Conservation (phyloP, 2,113 vertebrate genomes). For the Ariopsis seemanni region DNA sequence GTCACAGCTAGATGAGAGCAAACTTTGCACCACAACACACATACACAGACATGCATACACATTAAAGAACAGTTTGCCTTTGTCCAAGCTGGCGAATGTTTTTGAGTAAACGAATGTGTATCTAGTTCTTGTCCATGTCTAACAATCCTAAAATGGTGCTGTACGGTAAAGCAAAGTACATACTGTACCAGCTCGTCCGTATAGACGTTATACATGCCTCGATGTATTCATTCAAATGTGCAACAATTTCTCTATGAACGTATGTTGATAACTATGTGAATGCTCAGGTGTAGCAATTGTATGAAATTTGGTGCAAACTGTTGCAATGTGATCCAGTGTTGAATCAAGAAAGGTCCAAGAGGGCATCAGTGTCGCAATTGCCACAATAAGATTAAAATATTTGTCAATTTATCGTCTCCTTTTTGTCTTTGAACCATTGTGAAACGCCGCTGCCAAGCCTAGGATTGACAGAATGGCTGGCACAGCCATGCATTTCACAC, state of each 20-base stretch:
- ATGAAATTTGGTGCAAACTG: neutral
- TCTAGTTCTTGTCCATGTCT: neutral
- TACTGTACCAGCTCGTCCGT: neutral
- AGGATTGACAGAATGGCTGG: constrained; percentile 38
- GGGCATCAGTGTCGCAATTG: constrained; percentile 36
- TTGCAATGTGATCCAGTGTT: neutral
- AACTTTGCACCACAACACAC: constrained; percentile 71
- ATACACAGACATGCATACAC: constrained; percentile 52
- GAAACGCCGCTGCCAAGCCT: constrained; percentile 45
- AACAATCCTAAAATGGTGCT: constrained; percentile 46
- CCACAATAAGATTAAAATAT: constrained; percentile 34
- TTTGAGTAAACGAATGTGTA: constrained; percentile 16
- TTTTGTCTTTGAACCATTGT: constrained; percentile 36
- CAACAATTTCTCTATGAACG: neutral
- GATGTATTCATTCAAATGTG: neutral
- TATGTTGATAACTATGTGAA: neutral
- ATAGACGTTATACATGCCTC: neutral
- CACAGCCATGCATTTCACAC: constrained; percentile 15
- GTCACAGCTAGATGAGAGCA: constrained; percentile 68
- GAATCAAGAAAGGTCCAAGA: neutral
- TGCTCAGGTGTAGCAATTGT: neutral
- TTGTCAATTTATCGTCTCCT: constrained; percentile 24
- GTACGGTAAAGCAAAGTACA: constrained; percentile 12
- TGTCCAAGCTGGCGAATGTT: constrained; percentile 51
- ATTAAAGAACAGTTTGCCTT: constrained; percentile 53